phyloP scores from a whole-genome alignment of 2,113 vertebrate genomes.

The Lasiurus cinereus region DNA sequence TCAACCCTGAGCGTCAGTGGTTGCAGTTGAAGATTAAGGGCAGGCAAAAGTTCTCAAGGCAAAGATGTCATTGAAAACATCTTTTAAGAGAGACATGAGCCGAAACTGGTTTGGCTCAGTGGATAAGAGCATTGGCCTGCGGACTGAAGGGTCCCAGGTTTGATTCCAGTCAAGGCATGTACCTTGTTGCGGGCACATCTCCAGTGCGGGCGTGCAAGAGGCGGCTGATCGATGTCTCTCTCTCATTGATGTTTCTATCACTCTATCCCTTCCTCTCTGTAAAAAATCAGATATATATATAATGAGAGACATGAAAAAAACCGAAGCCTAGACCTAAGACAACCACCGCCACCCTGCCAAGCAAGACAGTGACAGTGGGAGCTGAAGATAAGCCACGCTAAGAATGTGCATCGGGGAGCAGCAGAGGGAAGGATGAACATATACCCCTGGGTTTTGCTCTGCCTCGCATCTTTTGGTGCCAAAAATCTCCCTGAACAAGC shows the following conservation, averaged over 20 bases:
- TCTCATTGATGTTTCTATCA: too few species aligned
- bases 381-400: background rate
- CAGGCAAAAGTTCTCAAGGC: background rate
- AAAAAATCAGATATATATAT: too few species aligned
- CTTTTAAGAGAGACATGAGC: constrained; percentile 1
- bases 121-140: too few species aligned
- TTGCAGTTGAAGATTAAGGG: background rate
- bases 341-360: background rate
- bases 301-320: constrained; percentile 34
- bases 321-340: background rate
- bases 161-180: too few species aligned
- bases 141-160: too few species aligned
- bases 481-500: constrained; percentile 27
- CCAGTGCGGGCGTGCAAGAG: too few species aligned
- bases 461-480: background rate
- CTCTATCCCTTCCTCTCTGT: too few species aligned
- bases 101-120: too few species aligned
- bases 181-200: too few species aligned
- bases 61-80: constrained; percentile 11
- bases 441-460: background rate
- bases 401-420: background rate
- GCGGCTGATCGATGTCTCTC: too few species aligned
- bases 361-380: background rate
- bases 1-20: background rate
- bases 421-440: constrained; percentile 6